A percentile compares a stretch with the other conserved stretches of the same genome.
These are phyloP conservation scores for Drosophila anceps DNA, from an alignment of 2,888 invertebrate species.

Conservation along the genomic window DNA sequence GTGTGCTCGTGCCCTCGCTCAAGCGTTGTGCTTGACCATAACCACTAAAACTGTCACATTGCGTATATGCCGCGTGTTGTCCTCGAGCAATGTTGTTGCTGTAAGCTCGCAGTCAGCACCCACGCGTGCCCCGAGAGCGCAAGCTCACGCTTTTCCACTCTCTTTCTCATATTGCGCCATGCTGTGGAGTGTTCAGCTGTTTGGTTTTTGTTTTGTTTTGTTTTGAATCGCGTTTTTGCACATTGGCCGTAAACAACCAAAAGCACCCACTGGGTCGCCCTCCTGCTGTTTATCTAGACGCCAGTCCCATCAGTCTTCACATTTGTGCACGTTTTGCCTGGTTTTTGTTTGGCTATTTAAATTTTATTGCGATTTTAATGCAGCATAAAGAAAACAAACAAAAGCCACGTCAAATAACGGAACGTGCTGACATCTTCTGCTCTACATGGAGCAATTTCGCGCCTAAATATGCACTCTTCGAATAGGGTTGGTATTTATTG, in stretches of 20 bases:
- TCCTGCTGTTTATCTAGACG: conserved; percentile 29
- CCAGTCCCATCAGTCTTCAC: conserved; percentile 37
- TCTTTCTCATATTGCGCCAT: conserved; percentile 10
- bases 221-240: conserved; percentile 50
- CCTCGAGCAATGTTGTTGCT: conserved; percentile 58
- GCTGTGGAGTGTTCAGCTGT: conserved; percentile 55
- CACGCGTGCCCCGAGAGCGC: conserved; percentile 46
- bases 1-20: conserved; percentile 65
- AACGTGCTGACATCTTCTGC: conserved; percentile 43
- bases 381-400: conserved; percentile 47
- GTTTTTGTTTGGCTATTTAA: conserved; percentile 62
- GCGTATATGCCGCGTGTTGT: conserved; percentile 79
- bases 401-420: conserved; percentile 12
- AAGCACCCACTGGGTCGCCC: conserved; percentile 8
- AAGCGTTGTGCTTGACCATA: conserved; percentile 82
- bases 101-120: conserved; percentile 44
- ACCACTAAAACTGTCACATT: conserved; percentile 82
- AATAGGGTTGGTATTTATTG: conserved; percentile 27
- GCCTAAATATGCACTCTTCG: conserved; percentile 45
- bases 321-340: conserved; percentile 55
- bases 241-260: conserved; percentile 45
- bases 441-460: conserved; percentile 56
- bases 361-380: conserved; percentile 73
- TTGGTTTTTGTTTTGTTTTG: conserved; percentile 73
- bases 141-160: conserved; percentile 28